Evolutionary conservation across 2,113 vertebrate genomes (phyloP), one percentile per base, ranked within the genome.

Genomic region (Suricata suricatta): DNA sequence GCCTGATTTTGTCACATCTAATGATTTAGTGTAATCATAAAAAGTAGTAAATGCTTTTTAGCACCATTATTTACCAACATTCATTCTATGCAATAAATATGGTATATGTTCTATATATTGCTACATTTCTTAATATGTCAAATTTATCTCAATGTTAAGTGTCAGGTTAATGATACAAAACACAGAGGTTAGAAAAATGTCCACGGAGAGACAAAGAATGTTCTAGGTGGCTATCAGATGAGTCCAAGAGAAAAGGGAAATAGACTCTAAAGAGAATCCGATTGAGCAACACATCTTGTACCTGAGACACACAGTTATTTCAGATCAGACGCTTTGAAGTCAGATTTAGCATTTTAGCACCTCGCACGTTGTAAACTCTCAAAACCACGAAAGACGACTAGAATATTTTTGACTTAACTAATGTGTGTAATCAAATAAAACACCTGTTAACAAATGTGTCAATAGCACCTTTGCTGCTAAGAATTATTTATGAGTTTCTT

Each of bases 401-500:
- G 29, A 54, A 68, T 80, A 44, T n/a, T 83, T 86, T 97, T 91
- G 19, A 93, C 52, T 63, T 85, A 68, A 77, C 57, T 79, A 82
- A 77, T 60, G 41, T 89, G 23, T 74, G 1, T 89, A 88, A 93
- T 88, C 83, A 95, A 82, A 86, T 87, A 60, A 95, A 96, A 86
- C 71, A 93, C 79, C 92, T 97, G 44, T 68, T 83, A 79, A 86
- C 79, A 92, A 79, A 92, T 74, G 60, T 63, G 77, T 93, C 88
- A 74, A n/a, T 82, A 1, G 0, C 14, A 17, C 33, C 69, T 96
- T 87, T 96, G 74, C 52, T 94, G 88, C 81, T 93, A 88, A 94
- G 63, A 96, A 97, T 91, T 97, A 96, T 85, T 94, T 97, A 93
- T 85, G 50, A 93, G 50, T 47, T 94, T 10, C 35, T 91, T 97